Evolutionary conservation across 2,797 vertebrate species (phyloP).

Genomic region (Pelochelys cantorii): DNA sequence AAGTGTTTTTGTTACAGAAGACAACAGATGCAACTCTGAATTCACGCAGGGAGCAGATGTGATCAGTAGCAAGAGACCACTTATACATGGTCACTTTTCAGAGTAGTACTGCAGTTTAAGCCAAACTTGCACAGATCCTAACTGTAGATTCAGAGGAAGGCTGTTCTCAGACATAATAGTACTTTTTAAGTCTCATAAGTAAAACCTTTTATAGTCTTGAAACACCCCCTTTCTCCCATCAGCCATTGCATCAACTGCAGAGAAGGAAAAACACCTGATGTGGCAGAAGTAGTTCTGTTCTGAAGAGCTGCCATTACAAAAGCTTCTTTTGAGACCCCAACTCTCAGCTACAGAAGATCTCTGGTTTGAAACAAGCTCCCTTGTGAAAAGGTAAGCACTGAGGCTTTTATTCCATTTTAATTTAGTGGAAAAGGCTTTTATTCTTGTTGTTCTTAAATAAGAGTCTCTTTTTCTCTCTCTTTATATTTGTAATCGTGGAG

Average conservation of each 20-base stretch:
- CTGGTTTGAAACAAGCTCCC: not conserved
- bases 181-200: conserved; percentile 3
- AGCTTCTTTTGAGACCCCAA: not conserved
- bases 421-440: not conserved
- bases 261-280: conserved; percentile 16
- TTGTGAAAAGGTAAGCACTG: conserved; percentile 51
- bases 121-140: conserved; percentile 33
- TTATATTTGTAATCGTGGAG: not conserved
- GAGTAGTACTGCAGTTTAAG: not conserved
- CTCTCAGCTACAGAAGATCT: not conserved
- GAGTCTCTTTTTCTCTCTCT: not conserved
- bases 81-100: not conserved
- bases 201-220: not conserved
- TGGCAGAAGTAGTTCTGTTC: conserved; percentile 22
- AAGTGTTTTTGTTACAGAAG: conserved; percentile 64
- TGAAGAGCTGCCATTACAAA: conserved; percentile 47
- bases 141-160: conserved; percentile 12
- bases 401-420: conserved; percentile 41
- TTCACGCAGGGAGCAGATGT: conserved; percentile 69
- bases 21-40: conserved; percentile 50
- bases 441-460: not conserved
- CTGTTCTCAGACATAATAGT: not conserved
- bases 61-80: conserved; percentile 60
- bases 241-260: conserved; percentile 41
- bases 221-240: conserved; percentile 18